Evolutionary conservation across 2,888 invertebrate genomes (phyloP).

Genomic region (Willowsia nigromaculata): DNA sequence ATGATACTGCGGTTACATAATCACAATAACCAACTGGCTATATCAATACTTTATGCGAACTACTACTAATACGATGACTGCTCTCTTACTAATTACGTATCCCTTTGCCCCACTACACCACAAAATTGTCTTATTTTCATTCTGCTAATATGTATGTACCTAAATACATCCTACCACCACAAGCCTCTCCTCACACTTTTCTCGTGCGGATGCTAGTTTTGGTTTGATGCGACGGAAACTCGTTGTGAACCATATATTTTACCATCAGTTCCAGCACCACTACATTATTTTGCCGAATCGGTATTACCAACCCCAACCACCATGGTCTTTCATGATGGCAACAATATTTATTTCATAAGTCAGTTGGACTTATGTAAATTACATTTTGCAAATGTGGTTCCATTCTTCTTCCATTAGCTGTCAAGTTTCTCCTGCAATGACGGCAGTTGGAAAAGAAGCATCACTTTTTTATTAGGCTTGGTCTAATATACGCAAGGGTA

Average conservation of each 20-base stretch:
- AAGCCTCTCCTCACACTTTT: too few relatives aligned
- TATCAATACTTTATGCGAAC: not conserved
- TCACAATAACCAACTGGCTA: not conserved
- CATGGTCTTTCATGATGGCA: conserved; percentile 18
- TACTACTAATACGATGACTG: not conserved
- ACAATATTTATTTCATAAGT: conserved; percentile 49
- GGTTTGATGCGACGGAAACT: conserved; percentile 11
- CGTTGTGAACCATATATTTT: not conserved
- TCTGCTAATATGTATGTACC: not conserved
- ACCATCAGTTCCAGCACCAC: not conserved
- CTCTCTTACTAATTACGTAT: not conserved
- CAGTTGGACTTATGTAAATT: conserved; percentile 48
- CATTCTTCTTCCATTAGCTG: conserved; percentile 46
- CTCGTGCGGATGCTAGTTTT: too few relatives aligned
- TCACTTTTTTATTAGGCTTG: conserved; percentile 30
- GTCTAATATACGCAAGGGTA: not conserved
- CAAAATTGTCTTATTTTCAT: not conserved
- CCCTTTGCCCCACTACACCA: not conserved
- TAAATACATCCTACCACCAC: too few relatives aligned
- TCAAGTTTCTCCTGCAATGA: not conserved
- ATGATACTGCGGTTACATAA: not conserved
- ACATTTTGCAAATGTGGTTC: conserved; percentile 27
- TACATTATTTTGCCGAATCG: not conserved
- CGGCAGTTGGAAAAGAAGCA: not conserved
- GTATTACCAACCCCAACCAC: not conserved